Percentiles rank a stretch among this genome's conserved stretches.
Evolutionary conservation across 2,113 vertebrate species (phyloP).

Genomic region (sheep (Ovis aries)): DNA sequence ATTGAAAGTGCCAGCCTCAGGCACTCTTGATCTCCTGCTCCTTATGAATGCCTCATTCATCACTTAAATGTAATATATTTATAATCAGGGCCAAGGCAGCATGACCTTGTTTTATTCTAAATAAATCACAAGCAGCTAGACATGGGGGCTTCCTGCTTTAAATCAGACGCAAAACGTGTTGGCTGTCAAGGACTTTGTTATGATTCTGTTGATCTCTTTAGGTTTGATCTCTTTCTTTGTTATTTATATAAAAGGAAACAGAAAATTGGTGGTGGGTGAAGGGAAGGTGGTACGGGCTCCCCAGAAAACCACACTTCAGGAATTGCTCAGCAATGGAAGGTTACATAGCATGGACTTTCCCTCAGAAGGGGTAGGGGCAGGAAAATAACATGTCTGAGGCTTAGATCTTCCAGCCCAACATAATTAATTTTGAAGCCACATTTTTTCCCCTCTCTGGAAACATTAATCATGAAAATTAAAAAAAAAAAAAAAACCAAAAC

Average conservation of each 20-base stretch:
- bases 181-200: constrained; percentile 37
- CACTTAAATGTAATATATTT: constrained; percentile 67
- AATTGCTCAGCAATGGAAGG: neutral
- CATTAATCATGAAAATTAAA: constrained; percentile 40
- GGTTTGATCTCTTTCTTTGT: constrained; percentile 55
- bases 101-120: constrained; percentile 66
- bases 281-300: neutral
- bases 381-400: neutral
- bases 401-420: constrained; percentile 1
- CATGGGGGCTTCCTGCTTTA: constrained; percentile 27
- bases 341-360: neutral
- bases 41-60: constrained; percentile 55
- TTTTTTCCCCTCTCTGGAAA: constrained; percentile 19
- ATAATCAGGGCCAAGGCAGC: constrained; percentile 57
- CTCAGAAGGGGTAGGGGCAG: neutral
- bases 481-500: neutral
- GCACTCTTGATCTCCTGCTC: constrained; percentile 56
- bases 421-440: constrained; percentile 45
- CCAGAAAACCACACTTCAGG: neutral
- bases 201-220: constrained; percentile 53
- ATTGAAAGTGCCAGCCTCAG: constrained; percentile 56
- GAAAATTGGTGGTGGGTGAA: neutral
- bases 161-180: constrained; percentile 56
- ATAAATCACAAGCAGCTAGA: constrained; percentile 60
- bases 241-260: constrained; percentile 38